phyloP scores from a whole-genome alignment of 2,888 invertebrate genomes.

The Acholoe squamosa region DNA sequence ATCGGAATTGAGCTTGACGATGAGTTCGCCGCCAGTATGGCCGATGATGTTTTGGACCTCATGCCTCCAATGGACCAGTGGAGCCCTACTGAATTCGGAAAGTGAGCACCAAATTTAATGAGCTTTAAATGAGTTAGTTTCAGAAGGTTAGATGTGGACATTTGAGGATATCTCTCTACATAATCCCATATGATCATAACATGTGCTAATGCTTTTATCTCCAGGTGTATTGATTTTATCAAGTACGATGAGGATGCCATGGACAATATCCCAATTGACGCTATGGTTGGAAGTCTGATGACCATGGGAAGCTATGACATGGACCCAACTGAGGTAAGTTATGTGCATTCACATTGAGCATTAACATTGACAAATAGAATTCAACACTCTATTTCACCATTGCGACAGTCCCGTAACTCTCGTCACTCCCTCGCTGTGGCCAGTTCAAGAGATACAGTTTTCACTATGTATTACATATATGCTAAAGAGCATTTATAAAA shows the following conservation, averaged over 20 bases:
- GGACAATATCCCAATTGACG: conserved; percentile 8
- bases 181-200: too few relatives aligned
- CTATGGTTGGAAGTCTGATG: neutral
- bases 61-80: conserved; percentile 39
- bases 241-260: conserved; percentile 26
- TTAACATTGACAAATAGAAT: too few relatives aligned
- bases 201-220: neutral
- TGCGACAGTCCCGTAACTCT: too few relatives aligned
- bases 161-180: too few relatives aligned
- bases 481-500: too few relatives aligned
- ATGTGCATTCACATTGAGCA: too few relatives aligned
- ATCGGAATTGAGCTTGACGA: conserved; percentile 20
- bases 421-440: too few relatives aligned
- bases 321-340: neutral
- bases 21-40: conserved; percentile 22
- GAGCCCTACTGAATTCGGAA: conserved; percentile 12
- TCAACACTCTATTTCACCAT: too few relatives aligned
- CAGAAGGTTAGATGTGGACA: too few relatives aligned
- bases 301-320: neutral
- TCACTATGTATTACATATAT: too few relatives aligned
- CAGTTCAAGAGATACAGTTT: too few relatives aligned
- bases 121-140: too few relatives aligned
- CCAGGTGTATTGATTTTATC: neutral
- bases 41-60: neutral
- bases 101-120: neutral